Evolutionary conservation across 2,797 vertebrate species (phyloP), one percentile per base, ranked within the genome.

Genomic region (Gallinago nigripennis): DNA sequence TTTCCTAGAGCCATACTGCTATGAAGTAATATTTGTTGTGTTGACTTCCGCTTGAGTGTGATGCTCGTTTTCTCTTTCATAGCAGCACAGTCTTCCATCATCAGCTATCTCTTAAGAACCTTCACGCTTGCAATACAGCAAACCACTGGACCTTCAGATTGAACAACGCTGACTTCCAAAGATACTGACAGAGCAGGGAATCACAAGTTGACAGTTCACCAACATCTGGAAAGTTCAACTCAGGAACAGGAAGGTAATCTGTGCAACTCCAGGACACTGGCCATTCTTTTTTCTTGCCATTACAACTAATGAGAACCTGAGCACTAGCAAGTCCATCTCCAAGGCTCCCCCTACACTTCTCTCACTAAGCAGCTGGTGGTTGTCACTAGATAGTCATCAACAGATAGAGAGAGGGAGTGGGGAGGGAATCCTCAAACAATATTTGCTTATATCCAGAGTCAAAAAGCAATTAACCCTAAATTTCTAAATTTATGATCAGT

Each of bases 31-130:
- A 48, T 41, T n/a, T 75, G 12, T 31, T 8, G 0, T 10, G 12
- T 8, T 35, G 25, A 73, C 25, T 69, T 60, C 39, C 2, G 1
- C 3, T 1, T 7, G 8, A 48, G 16, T 1, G 8, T 25, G 45
- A 33, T 20, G 46, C 45, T 66, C 18, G 11, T 72, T 12, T 30
- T n/a, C 43, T 24, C 31, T 37, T n/a, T 45, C 46, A 45, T 2
- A 8, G 48, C 41, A 92, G 45, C 68, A 51, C 11, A 27, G 4
- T 5, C 35, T 86, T 65, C 35, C 68, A 61, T 3, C 10, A 53
- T 48, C 12, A 57, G 31, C 8, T 3, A 25, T 8, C 81, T 73
- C 69, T 65, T 28, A 41, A 75, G 5, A 93, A 0, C 8, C 37
- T 58, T 66, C 39, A 33, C 0, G 3, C 27, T 23, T 39, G 27